These are phyloP conservation scores for Actenoides hombroni DNA, from an alignment of 2,113 vertebrate species.

Conservation along the genomic window DNA sequence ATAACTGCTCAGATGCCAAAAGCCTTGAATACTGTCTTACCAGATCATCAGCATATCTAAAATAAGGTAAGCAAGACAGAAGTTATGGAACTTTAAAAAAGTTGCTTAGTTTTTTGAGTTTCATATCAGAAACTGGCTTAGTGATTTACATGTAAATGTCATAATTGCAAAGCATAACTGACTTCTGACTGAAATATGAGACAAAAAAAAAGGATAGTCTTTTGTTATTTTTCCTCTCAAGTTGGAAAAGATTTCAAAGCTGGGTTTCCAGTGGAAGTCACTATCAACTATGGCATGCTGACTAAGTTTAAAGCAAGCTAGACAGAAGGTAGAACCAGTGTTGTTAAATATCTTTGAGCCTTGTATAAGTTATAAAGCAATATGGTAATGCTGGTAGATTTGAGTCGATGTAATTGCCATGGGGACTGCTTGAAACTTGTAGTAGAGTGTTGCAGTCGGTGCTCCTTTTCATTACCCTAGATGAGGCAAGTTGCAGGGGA, in stretches of 20 bases:
- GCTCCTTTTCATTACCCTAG: background rate
- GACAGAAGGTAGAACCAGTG: background rate
- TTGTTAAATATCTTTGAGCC: background rate
- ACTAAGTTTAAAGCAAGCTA: background rate
- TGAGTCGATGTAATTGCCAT: fast-evolving
- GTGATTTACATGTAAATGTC: background rate
- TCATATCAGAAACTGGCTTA: background rate
- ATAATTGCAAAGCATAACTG: background rate
- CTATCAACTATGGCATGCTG: background rate
- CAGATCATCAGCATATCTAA: background rate
- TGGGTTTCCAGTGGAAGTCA: background rate
- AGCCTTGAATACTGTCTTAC: background rate
- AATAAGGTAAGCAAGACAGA: background rate
- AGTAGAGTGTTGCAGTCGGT: background rate
- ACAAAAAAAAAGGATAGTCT: background rate
- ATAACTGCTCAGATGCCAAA: background rate
- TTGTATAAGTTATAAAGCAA: background rate
- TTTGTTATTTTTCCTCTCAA: background rate
- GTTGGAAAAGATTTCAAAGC: background rate
- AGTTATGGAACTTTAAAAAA: background rate
- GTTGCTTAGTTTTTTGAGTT: background rate
- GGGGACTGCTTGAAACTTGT: background rate
- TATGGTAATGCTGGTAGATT: background rate
- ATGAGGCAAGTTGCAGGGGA: background rate
- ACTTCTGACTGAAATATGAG: background rate